Conservation (phyloP, 2,888 invertebrate species). For the Melinopterus prodromus region DNA sequence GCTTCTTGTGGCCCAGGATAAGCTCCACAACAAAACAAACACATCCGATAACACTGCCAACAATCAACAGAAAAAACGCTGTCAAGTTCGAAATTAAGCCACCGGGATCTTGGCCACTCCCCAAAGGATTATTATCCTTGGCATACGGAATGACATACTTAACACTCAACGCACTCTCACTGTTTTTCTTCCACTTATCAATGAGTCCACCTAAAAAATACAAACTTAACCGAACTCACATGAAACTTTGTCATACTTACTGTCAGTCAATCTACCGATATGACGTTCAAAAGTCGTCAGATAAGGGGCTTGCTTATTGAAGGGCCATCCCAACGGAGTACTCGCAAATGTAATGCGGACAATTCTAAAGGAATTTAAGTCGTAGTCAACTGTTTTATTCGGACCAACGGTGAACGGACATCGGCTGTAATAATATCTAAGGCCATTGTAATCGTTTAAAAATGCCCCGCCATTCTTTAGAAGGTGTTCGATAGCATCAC, state of each 20-base stretch:
- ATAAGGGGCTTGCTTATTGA: constrained; percentile 42
- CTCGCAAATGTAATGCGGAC: neutral
- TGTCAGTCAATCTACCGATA: constrained; percentile 39
- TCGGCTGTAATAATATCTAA: neutral
- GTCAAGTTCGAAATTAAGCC: constrained; percentile 36
- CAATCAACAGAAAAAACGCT: constrained; percentile 39
- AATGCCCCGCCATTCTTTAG: neutral
- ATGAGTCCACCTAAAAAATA: constrained; percentile 43
- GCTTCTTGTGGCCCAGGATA: neutral
- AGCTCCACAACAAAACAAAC: constrained; percentile 35
- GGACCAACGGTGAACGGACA: neutral
- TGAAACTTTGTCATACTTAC: constrained; percentile 30
- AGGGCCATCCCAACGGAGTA: constrained; percentile 40
- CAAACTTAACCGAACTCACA: neutral
- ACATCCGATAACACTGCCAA: constrained; percentile 39
- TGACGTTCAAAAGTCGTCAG: constrained; percentile 41
- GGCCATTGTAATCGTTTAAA: neutral
- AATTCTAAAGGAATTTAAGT: neutral
- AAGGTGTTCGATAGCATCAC: neutral
- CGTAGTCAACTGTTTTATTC: neutral
- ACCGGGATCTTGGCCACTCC: neutral
- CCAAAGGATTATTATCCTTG: constrained; percentile 15
- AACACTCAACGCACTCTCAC: neutral
- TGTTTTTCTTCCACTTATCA: constrained; percentile 39
- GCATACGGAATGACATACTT: constrained; percentile 7